Evolutionary conservation across 2,888 invertebrate species (phyloP), one percentile per base, ranked within the genome.

Genomic region (Scaptomyza flava): DNA sequence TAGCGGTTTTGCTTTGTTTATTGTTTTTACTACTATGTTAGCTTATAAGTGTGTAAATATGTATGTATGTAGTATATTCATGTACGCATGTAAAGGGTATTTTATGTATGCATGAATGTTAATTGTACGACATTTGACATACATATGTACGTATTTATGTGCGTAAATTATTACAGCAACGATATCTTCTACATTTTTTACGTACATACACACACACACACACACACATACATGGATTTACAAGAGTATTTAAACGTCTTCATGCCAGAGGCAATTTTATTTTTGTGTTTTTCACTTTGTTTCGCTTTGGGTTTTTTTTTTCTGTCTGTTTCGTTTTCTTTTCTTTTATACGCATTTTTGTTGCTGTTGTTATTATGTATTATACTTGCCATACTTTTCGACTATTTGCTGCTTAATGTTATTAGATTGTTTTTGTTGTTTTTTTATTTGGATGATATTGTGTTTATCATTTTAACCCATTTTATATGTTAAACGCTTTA

Each of bases 1-100:
- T 81, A 87, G 82, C 85, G 85, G 79, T 81, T 82, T 77, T 76
- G 65, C 66, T 76, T 69, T 73, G 62, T 68, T 57, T 68, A 72
- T 47, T 52, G 53, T 52, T 58, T 54, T 68, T 27, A 27, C 27
- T 43, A 41, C 57, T 63, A 47, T 54, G 63, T 62, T 51, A 51
- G 61, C 47, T 61, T 62, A 17, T 64, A 41, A 45, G 51, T 57
- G 47, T 38, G 41, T 45, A 41, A 3, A 11, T 12, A 51, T 9
- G 34, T 17, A 51, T 9, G 34, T 17, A 64, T 34, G 36, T 42
- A 17, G 17, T 17, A 17, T 17, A 17, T 17, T 17, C 17, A 33
- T 43, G 17, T 36, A 48, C n/a, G 17, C 12, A 38, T 41, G 56
- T 38, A 67, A 42, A 36, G 42, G 9, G 34, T 48, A 31, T 48